phyloP scores from a whole-genome alignment of 2,797 vertebrate genomes.

The Catamblyrhynchus diadema region DNA sequence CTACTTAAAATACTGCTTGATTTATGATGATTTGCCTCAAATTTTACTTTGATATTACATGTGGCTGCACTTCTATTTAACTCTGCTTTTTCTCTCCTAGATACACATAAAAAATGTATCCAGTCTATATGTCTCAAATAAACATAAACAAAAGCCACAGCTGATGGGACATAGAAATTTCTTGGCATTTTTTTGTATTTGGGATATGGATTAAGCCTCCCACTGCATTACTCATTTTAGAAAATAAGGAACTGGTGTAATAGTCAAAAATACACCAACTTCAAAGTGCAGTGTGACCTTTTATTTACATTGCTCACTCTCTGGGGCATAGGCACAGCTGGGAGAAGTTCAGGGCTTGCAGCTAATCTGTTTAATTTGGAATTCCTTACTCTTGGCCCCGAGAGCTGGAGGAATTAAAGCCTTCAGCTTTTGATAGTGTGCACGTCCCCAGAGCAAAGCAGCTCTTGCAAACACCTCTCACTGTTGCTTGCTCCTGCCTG shows the following conservation, averaged over 20 bases:
- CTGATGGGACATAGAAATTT: background rate
- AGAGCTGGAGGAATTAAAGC: background rate
- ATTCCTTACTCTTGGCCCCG: background rate
- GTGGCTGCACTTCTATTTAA: background rate
- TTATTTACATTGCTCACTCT: background rate
- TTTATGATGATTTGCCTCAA: background rate
- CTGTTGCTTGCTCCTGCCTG: background rate
- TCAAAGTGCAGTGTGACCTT: background rate
- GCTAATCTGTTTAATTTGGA: slow-evolving; percentile 45
- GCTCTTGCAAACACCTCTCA: fast-evolving
- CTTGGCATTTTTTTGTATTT: background rate
- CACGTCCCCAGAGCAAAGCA: background rate
- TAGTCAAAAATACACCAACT: background rate
- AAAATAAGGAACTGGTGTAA: background rate
- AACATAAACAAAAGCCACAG: background rate
- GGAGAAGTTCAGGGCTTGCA: background rate
- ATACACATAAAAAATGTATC: background rate
- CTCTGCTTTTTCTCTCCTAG: background rate
- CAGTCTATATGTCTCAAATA: background rate
- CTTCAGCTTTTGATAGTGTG: background rate
- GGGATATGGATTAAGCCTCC: background rate
- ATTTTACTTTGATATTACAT: background rate
- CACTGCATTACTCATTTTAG: background rate
- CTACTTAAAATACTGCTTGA: background rate
- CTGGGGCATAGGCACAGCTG: background rate